Base-by-base conservation (phyloP, 1,140 invertebrate species). In the Pseudomyrmex flavicornis region DNA sequence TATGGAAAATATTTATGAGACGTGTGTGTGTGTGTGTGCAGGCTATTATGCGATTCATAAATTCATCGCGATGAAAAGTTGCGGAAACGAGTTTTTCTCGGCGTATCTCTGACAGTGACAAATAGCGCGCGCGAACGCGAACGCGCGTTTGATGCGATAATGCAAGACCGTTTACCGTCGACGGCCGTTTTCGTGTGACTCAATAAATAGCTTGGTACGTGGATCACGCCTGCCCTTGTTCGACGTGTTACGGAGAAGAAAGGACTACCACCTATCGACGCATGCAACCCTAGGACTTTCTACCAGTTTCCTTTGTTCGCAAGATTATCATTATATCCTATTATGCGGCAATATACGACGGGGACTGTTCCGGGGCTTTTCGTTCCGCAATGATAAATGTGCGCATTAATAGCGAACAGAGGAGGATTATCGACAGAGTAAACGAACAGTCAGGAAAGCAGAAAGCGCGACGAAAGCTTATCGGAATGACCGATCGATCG, bases 231-330 rank as follows among this genome's bases (percentile, higher is more conserved):
- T 61, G 76, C 84, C 86, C 90, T 89, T 90, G 87, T 91, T 87
- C 85, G 84, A 65, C 50, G 52, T 15, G 83, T 80, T 52, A 70
- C 48, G 75, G 72, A 85, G 89, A 85, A 83, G 88, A 89, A 86
- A 77, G 44, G 72, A 79, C 87, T 89, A 93, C 92, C 91, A 85
- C 91, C 92, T 93, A 82, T 77, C 82, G 48, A 62, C 59, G 90
- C 91, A 93, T 93, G 92, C 77, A 87, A 91, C 90, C 93, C 93
- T 93, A 93, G 91, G 89, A 92, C 90, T 92, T 93, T 93, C 86
- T 90, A 91, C 85, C 89, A 90, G 88, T 93, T 94, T 93, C 92
- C 92, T 94, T 94, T 94, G 93, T 94, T 94, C 92, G 90, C 85
- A 48, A 84, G 90, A 93, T 93, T 92, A 92, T 93, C 92, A 93